A percentile compares a stretch with the other conserved stretches of the same genome.
These are phyloP conservation scores for Myotis yumanensis DNA, from an alignment of 2,113 vertebrate species.

Conservation along the genomic window DNA sequence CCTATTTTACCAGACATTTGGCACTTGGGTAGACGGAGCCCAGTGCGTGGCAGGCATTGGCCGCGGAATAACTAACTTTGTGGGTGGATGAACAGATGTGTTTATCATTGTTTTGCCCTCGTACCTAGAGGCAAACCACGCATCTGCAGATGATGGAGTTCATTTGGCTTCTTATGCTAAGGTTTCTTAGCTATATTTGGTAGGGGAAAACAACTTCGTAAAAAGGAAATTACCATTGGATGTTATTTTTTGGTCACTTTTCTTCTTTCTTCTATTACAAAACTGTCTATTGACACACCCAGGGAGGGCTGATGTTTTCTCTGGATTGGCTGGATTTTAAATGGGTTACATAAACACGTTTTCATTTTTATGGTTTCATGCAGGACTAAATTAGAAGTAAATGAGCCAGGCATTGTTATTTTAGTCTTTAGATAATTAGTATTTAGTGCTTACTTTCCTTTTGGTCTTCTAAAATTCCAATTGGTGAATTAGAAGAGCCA, in stretches of 20 bases:
- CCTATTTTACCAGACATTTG: neutral
- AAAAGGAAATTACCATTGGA: neutral
- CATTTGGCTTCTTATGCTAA: neutral
- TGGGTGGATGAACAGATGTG: neutral
- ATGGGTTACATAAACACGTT: slow-evolving; percentile 53
- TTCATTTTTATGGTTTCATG: slow-evolving; percentile 46
- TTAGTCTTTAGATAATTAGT: slow-evolving; percentile 30
- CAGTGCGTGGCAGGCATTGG: neutral
- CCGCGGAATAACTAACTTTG: neutral
- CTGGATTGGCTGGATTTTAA: slow-evolving; percentile 33
- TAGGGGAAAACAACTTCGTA: slow-evolving; percentile 42
- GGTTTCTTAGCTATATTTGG: neutral
- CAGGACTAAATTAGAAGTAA: slow-evolving; percentile 54
- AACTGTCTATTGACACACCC: neutral
- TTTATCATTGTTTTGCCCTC: neutral
- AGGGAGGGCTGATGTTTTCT: neutral
- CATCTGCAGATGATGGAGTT: neutral
- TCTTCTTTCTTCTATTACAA: slow-evolving; percentile 37
- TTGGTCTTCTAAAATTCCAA: slow-evolving; percentile 49
- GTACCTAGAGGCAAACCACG: neutral
- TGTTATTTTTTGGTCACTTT: slow-evolving; percentile 11
- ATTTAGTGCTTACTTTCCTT: slow-evolving; percentile 46
- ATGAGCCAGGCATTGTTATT: slow-evolving; percentile 18
- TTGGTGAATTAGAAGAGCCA: slow-evolving; percentile 19
- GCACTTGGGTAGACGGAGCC: neutral